Conservation (phyloP, 2,113 vertebrate genomes). For the Pelvicachromis taeniatus region DNA sequence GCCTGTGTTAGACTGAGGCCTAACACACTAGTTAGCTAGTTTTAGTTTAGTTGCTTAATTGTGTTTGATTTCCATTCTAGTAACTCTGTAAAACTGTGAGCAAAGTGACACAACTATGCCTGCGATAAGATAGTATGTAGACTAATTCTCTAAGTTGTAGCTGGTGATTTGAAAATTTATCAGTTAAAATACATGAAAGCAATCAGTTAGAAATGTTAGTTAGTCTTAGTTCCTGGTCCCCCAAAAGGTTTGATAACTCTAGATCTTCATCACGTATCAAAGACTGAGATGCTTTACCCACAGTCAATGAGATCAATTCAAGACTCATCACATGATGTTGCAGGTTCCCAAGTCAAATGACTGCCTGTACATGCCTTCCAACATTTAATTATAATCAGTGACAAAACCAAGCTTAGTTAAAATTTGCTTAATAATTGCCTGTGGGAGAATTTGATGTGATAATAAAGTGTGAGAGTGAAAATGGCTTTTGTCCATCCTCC, state of each 20-base stretch:
- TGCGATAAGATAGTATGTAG: not conserved
- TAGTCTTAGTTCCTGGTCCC: not conserved
- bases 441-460: conserved; percentile 42
- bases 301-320: not conserved
- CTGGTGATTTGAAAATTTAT: not conserved
- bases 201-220: not conserved
- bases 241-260: not conserved
- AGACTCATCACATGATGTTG: not conserved
- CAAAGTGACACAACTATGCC: not conserved
- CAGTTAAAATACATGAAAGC: not conserved
- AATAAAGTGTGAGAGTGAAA: conserved; percentile 56
- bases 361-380: conserved; percentile 12
- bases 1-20: not conserved
- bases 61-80: not conserved
- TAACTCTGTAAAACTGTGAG: not conserved
- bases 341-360: not conserved
- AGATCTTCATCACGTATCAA: not conserved
- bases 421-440: conserved; percentile 17
- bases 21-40: not conserved
- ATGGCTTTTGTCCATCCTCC: conserved; percentile 5
- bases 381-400: conserved; percentile 21
- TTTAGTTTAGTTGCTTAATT: not conserved
- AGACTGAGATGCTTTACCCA: not conserved
- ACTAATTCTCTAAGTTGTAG: not conserved
- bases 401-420: conserved; percentile 36